Percentiles rank a stretch among this genome's conserved stretches.
Evolutionary conservation across 2,888 invertebrate species (phyloP).

Genomic region (Pseudeuparius sepicola): DNA sequence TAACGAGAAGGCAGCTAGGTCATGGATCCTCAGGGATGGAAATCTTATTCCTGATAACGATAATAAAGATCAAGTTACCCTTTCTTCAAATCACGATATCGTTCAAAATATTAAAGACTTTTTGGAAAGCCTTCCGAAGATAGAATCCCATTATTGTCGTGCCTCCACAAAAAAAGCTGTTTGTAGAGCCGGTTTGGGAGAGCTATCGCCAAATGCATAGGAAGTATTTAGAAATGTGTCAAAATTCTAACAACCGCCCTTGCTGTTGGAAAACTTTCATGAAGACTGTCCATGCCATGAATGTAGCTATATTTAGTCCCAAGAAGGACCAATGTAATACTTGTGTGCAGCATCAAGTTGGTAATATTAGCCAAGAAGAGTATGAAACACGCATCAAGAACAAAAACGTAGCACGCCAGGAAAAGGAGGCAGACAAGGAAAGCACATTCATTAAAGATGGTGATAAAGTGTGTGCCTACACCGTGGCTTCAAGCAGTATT

Average conservation of each 20-base stretch:
- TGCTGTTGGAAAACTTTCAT: slow-evolving; percentile 2
- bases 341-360: neutral
- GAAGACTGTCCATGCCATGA: slow-evolving; percentile 3
- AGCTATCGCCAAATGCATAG: slow-evolving; percentile 7
- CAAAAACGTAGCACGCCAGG: slow-evolving; percentile 1
- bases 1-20: too few relatives aligned
- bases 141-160: slow-evolving; percentile 5
- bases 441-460: neutral
- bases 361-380: slow-evolving; percentile 1
- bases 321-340: slow-evolving; percentile 5
- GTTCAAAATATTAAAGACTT: slow-evolving; percentile 5
- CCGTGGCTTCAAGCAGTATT: slow-evolving; percentile 4
- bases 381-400: slow-evolving; percentile 1
- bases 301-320: slow-evolving; percentile 3
- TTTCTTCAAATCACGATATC: too few relatives aligned
- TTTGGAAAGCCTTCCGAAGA: neutral
- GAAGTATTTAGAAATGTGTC: neutral
- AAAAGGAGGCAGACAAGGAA: slow-evolving; percentile 6
- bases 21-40: too few relatives aligned
- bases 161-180: slow-evolving; percentile 2
- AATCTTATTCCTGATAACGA: too few relatives aligned
- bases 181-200: neutral
- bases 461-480: too few relatives aligned
- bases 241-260: neutral
- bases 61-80: too few relatives aligned